Conservation (phyloP, 2,797 vertebrate species). For the Pogonophryne albipinna region DNA sequence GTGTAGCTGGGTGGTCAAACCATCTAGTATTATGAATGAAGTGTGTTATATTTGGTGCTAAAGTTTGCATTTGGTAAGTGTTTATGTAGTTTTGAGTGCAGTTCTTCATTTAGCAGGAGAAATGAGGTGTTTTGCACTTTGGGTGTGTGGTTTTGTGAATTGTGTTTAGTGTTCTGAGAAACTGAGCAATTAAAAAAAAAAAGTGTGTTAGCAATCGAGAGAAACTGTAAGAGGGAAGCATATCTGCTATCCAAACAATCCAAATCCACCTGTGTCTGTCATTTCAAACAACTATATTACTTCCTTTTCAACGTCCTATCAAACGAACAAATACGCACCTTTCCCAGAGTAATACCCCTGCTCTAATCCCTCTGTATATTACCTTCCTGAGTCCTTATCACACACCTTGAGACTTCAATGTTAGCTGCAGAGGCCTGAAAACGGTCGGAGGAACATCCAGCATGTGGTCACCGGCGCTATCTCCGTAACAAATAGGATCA, state of each 20-base stretch:
- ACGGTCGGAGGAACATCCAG: slow-evolving; percentile 3
- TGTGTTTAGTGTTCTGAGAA: too few species aligned
- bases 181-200: too few species aligned
- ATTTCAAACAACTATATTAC: slow-evolving; percentile 9
- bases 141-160: too few species aligned
- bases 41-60: too few species aligned
- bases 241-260: slow-evolving; percentile 3
- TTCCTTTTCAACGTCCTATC: slow-evolving; percentile 28
- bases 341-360: slow-evolving; percentile 32
- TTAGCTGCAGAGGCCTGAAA: slow-evolving; percentile 16
- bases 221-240: too few species aligned
- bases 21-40: too few species aligned
- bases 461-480: slow-evolving; percentile 2
- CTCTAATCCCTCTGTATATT: slow-evolving; percentile 57
- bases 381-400: slow-evolving; percentile 22
- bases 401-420: slow-evolving; percentile 39
- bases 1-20: too few species aligned
- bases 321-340: slow-evolving; percentile 46
- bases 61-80: too few species aligned
- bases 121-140: too few species aligned
- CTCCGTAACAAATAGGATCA: neutral
- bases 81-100: too few species aligned
- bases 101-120: too few species aligned
- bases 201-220: too few species aligned
- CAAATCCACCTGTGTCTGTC: slow-evolving; percentile 2